phyloP scores from a whole-genome alignment of 2,113 vertebrate genomes.

The Forbesichthys papilliferus region DNA sequence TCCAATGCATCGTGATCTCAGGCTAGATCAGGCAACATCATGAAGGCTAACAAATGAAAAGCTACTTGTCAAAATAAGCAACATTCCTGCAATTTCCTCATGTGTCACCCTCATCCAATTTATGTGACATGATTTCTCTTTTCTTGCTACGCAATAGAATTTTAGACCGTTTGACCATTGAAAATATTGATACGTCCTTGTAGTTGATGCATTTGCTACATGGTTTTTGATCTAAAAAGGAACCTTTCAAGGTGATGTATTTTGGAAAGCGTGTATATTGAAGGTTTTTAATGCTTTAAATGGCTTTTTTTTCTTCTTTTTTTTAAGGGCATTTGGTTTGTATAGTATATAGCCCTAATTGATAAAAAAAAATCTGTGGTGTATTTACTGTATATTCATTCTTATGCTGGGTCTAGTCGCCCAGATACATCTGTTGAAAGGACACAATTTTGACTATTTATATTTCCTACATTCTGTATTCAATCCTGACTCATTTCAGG shows the following conservation, averaged over 20 bases:
- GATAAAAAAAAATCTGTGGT: constrained; percentile 27
- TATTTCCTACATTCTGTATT: constrained; percentile 76
- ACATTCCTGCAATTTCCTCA: constrained; percentile 29
- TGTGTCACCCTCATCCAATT: background rate
- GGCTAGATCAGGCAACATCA: constrained; percentile 21
- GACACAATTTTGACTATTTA: constrained; percentile 72
- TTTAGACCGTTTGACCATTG: constrained; percentile 3
- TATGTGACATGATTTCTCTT: constrained; percentile 2
- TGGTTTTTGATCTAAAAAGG: constrained; percentile 14
- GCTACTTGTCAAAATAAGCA: background rate
- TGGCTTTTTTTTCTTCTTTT: constrained; percentile 26
- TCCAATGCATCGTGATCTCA: constrained; percentile 14
- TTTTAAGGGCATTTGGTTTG: constrained; percentile 59
- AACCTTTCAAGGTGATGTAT: constrained; percentile 38
- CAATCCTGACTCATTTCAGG: constrained; percentile 70
- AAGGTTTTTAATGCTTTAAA: constrained; percentile 71
- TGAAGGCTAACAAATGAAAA: background rate
- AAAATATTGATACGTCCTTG: constrained; percentile 15
- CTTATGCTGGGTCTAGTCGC: constrained; percentile 10
- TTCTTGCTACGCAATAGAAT: background rate
- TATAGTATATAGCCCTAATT: constrained; percentile 35
- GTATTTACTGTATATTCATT: constrained; percentile 27
- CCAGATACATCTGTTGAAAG: constrained; percentile 32
- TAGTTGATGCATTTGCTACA: constrained; percentile 42
- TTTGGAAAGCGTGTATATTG: constrained; percentile 50